Conservation (phyloP, 2,113 vertebrate species). For the Daubentonia madagascariensis region DNA sequence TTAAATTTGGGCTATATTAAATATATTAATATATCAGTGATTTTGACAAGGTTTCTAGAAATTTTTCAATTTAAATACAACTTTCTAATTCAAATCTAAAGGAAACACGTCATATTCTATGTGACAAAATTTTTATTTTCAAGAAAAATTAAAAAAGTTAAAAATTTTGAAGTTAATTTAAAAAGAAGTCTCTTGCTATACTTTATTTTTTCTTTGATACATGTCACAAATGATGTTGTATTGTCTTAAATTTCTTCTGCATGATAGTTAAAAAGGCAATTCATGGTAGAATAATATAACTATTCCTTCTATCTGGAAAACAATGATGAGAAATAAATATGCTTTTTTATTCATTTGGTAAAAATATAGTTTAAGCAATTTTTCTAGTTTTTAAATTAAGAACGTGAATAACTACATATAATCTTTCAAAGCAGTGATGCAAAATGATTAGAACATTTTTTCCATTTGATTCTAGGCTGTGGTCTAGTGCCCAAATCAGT, state of each 20-base stretch:
- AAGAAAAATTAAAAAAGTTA: background rate
- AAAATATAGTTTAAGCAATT: background rate
- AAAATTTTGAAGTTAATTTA: background rate
- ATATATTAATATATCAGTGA: background rate
- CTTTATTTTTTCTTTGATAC: background rate
- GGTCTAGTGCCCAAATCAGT: background rate
- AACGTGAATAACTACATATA: background rate
- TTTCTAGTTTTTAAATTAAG: background rate
- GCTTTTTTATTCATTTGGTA: background rate
- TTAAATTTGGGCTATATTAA: background rate
- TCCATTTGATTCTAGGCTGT: background rate
- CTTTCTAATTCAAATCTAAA: background rate
- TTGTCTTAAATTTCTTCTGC: background rate
- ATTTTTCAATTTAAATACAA: background rate
- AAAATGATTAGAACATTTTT: background rate
- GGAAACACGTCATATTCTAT: background rate
- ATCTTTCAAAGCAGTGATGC: background rate
- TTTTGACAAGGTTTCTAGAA: background rate
- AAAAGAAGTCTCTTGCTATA: background rate
- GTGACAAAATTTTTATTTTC: background rate
- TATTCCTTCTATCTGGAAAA: background rate
- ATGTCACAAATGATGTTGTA: background rate
- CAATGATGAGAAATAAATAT: background rate
- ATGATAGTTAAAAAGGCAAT: background rate
- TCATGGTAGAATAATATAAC: background rate